Conservation (phyloP, 2,797 vertebrate species). For the Falco columbarius region DNA sequence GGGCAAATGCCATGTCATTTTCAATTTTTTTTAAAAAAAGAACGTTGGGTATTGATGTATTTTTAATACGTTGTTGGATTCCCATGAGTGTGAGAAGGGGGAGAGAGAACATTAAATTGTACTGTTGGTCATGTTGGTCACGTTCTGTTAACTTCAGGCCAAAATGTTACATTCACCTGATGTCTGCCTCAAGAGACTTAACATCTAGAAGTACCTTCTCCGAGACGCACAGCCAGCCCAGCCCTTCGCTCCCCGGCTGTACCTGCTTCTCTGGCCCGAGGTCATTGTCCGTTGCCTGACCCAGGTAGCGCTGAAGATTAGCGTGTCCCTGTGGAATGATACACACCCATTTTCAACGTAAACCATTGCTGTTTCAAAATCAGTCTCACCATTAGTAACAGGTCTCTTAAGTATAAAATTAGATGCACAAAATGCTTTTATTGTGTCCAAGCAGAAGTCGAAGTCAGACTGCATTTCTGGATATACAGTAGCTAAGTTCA, state of each 20-base stretch:
- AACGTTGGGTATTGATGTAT: not conserved
- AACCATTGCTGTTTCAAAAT: not conserved
- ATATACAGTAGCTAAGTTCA: slow-evolving; percentile 51
- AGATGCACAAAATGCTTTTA: slow-evolving; percentile 78
- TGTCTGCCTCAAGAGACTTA: not conserved
- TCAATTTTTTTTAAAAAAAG: not conserved
- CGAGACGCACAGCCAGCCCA: fast-evolving
- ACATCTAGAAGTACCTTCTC: not conserved
- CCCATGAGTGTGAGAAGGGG: not conserved
- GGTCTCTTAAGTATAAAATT: not conserved
- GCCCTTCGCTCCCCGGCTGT: not conserved
- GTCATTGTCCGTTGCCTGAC: not conserved
- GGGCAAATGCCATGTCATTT: not conserved
- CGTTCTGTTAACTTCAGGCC: not conserved
- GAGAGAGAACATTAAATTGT: not conserved
- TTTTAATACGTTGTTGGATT: not conserved
- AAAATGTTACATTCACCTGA: fast-evolving
- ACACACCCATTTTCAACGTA: not conserved
- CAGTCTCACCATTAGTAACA: not conserved
- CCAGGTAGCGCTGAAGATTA: not conserved
- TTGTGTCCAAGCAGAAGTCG: slow-evolving; percentile 74
- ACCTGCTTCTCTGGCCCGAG: not conserved
- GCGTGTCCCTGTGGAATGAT: not conserved
- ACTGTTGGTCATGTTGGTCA: too few species aligned
- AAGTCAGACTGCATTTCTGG: slow-evolving; percentile 45